Evolutionary conservation across 2,113 vertebrate genomes (phyloP), one percentile per base, ranked within the genome.

Genomic region (Anoplopoma fimbria): DNA sequence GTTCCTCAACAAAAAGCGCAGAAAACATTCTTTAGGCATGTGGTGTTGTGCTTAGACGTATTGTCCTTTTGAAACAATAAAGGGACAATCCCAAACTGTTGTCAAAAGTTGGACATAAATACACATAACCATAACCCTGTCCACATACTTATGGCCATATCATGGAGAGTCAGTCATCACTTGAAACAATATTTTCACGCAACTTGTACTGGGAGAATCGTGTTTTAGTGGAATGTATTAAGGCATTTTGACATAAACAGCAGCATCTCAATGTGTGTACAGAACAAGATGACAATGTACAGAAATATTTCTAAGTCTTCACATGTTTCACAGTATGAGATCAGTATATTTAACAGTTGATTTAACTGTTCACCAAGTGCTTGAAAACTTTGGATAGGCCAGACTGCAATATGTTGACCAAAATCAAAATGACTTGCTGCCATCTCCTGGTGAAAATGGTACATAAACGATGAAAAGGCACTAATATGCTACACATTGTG

Each of bases 361-460:
- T 67, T 82, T 25, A 58, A 62, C 33, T 25, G 40, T 79, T 71
- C 33, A 17, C 36, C 0, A 69, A 69, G 67, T 80, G 34, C 64
- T 76, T 57, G 25, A 14, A n/a, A 55, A 6, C n/a, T 1, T 81
- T 6, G 58, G 1, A 10, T 57, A 8, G 10, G 34, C 29, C 57
- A 77, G 23, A 57, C 58, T 47, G 29, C n/a, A 55, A 29, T 8
- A 14, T 64, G n/a, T 12, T 19, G 23, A 64, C 25, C 2, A 36
- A 49, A 71, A 58, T 12, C 36, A 15, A 3, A 33, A 21, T 0
- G 1, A 4, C 78, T 69, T 92, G 74, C 88, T 90, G 88, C 91
- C 90, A 90, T 67, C 92, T 92, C 73, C 81, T 93, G 92, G 87
- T 78, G 34, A 25, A 79, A 81, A 74, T 31, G 2, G 5, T 4